phyloP scores from a whole-genome alignment of 1,140 invertebrate species.

The Drosophila tristis region DNA sequence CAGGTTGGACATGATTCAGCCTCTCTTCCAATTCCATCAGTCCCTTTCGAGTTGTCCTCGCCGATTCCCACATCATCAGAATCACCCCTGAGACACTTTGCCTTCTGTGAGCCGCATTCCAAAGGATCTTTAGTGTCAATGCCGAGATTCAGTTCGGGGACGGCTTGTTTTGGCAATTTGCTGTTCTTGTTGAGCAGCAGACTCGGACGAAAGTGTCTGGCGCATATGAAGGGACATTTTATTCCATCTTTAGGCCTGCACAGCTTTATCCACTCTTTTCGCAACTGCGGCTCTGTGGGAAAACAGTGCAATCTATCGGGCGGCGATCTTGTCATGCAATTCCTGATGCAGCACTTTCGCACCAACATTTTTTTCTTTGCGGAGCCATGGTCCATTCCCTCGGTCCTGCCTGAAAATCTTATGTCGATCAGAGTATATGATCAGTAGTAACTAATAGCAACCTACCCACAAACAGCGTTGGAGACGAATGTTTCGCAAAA shows the following conservation, averaged over 20 bases:
- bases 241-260: conserved; percentile 5
- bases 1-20: conserved; percentile 15
- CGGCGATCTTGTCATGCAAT: conserved; percentile 17
- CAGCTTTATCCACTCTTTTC: conserved; percentile 17
- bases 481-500: too few species aligned
- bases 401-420: background rate
- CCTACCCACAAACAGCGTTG: conserved; percentile 26
- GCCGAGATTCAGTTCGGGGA: conserved; percentile 21
- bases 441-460: background rate
- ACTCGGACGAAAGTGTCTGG: conserved; percentile 21
- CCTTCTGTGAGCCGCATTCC: background rate
- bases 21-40: too few species aligned
- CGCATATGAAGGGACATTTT: conserved; percentile 32
- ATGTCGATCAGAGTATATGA: background rate
- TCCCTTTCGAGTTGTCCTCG: conserved; percentile 19
- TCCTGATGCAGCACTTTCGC: conserved; percentile 16
- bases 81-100: conserved; percentile 5
- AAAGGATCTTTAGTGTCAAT: conserved; percentile 18
- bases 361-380: conserved; percentile 2
- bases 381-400: background rate
- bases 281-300: conserved; percentile 23
- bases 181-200: conserved; percentile 24
- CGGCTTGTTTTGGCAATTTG: conserved; percentile 18
- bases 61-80: conserved; percentile 33
- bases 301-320: conserved; percentile 27